Percentiles rank a stretch among this genome's conserved stretches.
Evolutionary conservation across 1,140 invertebrate genomes (phyloP).

Genomic region (Monochamus saltuarius): DNA sequence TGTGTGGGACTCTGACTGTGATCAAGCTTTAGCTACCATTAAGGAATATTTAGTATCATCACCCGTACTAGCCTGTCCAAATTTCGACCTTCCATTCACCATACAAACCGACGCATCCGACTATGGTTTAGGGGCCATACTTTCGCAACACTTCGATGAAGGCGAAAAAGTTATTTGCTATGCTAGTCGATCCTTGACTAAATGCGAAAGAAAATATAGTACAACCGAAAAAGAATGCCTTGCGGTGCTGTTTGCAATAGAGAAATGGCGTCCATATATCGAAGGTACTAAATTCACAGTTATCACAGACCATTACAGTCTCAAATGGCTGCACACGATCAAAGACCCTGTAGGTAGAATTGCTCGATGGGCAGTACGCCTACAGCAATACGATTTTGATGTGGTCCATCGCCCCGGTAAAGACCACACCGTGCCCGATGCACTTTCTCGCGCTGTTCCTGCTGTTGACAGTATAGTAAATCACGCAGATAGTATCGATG

Average conservation of each 20-base stretch:
- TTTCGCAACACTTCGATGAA: constrained; percentile 34
- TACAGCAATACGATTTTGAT: constrained; percentile 50
- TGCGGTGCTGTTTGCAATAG: constrained; percentile 49
- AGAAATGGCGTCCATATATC: constrained; percentile 47
- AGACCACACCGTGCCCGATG: constrained; percentile 42
- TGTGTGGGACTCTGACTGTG: constrained; percentile 9
- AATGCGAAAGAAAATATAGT: constrained; percentile 51
- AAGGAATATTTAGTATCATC: constrained; percentile 14
- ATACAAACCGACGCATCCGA: constrained; percentile 35
- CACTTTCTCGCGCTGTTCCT: constrained; percentile 21
- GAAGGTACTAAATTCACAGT: constrained; percentile 48
- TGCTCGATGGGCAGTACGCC: constrained; percentile 50
- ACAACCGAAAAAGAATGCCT: constrained; percentile 52
- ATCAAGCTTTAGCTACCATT: constrained; percentile 9
- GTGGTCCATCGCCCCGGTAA: constrained; percentile 44
- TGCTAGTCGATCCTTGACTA: constrained; percentile 45
- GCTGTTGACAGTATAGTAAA: too few species aligned
- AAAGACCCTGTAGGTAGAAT: constrained; percentile 50
- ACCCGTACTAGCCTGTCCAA: constrained; percentile 24
- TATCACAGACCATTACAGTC: constrained; percentile 50
- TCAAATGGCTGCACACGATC: constrained; percentile 49
- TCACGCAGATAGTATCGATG: too few species aligned
- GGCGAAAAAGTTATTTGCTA: constrained; percentile 47
- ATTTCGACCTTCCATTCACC: constrained; percentile 25
- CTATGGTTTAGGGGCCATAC: constrained; percentile 37